These are phyloP conservation scores for Magallana nippona DNA, from an alignment of 2,888 invertebrate species.

Conservation along the genomic window DNA sequence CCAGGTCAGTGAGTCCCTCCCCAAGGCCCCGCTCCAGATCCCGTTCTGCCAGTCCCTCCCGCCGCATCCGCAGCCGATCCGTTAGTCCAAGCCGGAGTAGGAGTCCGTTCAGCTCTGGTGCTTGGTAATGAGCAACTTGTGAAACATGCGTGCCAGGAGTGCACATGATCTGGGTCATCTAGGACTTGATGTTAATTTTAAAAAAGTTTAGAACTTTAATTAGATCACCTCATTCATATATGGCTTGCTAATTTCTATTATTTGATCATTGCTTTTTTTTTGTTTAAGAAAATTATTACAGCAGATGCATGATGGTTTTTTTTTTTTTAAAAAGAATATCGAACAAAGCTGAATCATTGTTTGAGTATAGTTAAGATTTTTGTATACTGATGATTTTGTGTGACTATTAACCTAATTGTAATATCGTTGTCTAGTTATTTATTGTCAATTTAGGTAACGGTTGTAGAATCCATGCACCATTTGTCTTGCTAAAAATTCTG, in stretches of 20 bases:
- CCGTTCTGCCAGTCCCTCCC: conserved; percentile 71
- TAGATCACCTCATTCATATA: neutral
- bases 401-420: conserved; percentile 6
- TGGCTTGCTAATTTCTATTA: conserved; percentile 4
- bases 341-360: neutral
- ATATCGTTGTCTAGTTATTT: conserved; percentile 5
- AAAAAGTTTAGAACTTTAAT: neutral
- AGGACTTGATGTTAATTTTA: neutral
- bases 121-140: conserved; percentile 41
- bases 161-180: conserved; percentile 9
- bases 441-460: neutral
- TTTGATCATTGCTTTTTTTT: neutral
- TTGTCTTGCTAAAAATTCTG: neutral
- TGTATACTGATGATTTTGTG: conserved; percentile 18
- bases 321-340: neutral
- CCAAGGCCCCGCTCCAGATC: conserved; percentile 67
- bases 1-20: conserved; percentile 68
- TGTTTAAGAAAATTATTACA: neutral
- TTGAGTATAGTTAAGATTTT: conserved; percentile 6
- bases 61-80: conserved; percentile 73
- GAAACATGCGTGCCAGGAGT: neutral
- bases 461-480: neutral
- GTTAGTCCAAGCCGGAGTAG: conserved; percentile 67
- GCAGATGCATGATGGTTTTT: neutral
- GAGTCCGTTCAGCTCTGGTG: conserved; percentile 53